These are phyloP conservation scores for Lepidurus packardi DNA, from an alignment of 1,140 invertebrate species.

Conservation along the genomic window DNA sequence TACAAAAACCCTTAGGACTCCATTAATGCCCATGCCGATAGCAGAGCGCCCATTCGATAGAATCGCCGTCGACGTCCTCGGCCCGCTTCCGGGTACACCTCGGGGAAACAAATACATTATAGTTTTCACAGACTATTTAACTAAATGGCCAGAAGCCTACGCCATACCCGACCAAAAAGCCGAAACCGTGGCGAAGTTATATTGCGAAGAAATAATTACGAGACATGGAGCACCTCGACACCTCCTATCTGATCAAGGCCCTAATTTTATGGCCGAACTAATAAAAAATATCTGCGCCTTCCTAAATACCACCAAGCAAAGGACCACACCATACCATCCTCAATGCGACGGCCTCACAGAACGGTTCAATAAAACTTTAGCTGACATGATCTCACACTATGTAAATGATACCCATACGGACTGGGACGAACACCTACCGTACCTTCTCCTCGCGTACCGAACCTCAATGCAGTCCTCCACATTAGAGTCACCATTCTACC, in stretches of 20 bases:
- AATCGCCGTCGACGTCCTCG: constrained; percentile 22
- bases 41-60: constrained; percentile 2
- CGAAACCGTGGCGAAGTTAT: constrained; percentile 59
- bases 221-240: neutral
- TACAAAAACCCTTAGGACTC: neutral
- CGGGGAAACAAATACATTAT: constrained; percentile 16
- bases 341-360: constrained; percentile 38
- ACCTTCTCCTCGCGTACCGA: neutral
- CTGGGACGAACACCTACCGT: constrained; percentile 5
- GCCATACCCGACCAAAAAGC: constrained; percentile 46
- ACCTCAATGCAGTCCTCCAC: neutral
- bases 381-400: constrained; percentile 34
- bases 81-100: constrained; percentile 19
- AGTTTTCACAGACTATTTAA: constrained; percentile 23
- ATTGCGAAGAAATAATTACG: constrained; percentile 57
- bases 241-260: neutral
- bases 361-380: constrained; percentile 39
- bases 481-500: constrained; percentile 5
- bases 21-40: constrained; percentile 24
- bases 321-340: constrained; percentile 35
- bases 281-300: constrained; percentile 35
- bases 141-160: constrained; percentile 18
- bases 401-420: neutral
- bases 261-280: constrained; percentile 27
- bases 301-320: constrained; percentile 34